Evolutionary conservation across 2,888 invertebrate genomes (phyloP), one percentile per base, ranked within the genome.

Genomic region (Xylota segnis): DNA sequence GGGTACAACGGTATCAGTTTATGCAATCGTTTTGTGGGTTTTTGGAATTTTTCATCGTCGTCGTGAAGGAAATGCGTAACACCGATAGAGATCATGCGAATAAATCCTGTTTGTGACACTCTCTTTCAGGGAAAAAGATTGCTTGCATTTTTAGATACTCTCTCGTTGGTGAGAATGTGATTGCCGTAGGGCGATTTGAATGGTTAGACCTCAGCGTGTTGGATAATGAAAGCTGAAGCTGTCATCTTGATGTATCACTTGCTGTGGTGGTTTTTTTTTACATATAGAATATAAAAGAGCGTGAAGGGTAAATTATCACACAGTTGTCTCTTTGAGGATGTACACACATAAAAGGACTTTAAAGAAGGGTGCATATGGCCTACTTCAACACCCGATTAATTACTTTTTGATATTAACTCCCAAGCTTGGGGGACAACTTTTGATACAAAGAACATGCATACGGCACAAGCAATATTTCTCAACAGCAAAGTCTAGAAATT

Each of bases 51-150:
- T 27, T 34, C 43, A 54, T 40, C 54, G 43, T 32, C 63, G 29
- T 32, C 32, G 5, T 23, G 37, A 75, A 71, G 70, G 79, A 81
- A 74, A 75, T 84, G 81, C 81, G 81, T 84, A 84, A 81, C 84
- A 71, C 84, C 59, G 84, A 84, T 84, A 70, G 40, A 27, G 45
- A 81, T 81, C 84, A 81, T 84, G 71, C 75, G 81, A 66, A 72
- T 61, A 61, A 61, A 72, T 78, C 63, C 34, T 70, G 63, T 78
- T 78, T 70, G 61, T 56, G 54, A 70, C 70, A 78, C 70, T 54
- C 27, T 70, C 34, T 34, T 61, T 74, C n/a, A 74, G 29, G 23
- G 23, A 23, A 72, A n/a, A 2, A 37, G 7, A 54, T 54, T 14
- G 54, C 23, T 29, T 37, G 34, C 40, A 56, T 68, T 34, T 58